Evolutionary conservation across 2,113 vertebrate genomes (phyloP).

Genomic region (Fregata magnificens): DNA sequence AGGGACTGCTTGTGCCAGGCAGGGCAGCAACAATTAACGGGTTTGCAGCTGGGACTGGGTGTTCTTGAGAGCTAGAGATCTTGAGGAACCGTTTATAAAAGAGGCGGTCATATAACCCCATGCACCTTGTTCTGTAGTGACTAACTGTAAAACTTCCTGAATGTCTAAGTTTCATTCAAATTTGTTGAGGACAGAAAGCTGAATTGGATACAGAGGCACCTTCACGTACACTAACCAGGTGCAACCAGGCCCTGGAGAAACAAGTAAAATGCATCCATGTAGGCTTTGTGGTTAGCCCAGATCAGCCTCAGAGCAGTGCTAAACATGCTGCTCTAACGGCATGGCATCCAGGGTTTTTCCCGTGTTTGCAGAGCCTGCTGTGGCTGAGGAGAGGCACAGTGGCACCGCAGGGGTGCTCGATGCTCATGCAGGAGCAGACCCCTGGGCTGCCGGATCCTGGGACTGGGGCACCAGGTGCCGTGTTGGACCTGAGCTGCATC

Average conservation of each 20-base stretch:
- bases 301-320: fast-evolving
- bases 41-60: background rate
- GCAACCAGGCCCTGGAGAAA: background rate
- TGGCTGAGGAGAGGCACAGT: background rate
- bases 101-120: background rate
- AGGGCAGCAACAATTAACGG: background rate
- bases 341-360: background rate
- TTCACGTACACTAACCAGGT: background rate
- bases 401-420: background rate
- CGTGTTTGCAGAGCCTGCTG: background rate
- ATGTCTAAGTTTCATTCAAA: background rate
- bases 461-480: background rate
- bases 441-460: background rate
- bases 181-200: background rate
- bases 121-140: background rate
- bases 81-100: background rate
- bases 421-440: background rate
- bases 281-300: background rate
- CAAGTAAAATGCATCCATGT: background rate
- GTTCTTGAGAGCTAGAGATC: background rate
- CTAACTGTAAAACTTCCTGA: background rate
- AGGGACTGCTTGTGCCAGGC: background rate
- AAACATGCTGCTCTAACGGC: fast-evolving
- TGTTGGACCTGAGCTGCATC: background rate
- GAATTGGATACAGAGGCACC: background rate